Base-by-base conservation (phyloP, 2,888 invertebrate genomes). In the Hypsopygia costalis region DNA sequence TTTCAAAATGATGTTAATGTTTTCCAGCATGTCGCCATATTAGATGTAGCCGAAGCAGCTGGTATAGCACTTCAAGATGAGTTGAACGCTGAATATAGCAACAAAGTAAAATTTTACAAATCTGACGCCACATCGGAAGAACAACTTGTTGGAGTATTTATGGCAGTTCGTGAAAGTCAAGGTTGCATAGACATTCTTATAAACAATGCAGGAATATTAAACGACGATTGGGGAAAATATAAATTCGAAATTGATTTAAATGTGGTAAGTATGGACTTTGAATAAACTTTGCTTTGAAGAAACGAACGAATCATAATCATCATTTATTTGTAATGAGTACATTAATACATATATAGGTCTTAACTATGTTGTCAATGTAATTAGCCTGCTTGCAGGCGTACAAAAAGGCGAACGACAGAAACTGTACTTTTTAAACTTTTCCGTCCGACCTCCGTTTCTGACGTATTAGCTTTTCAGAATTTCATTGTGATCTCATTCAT, bases 131-230 rank as follows among this genome's bases (percentile, higher is more conserved):
- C 66, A 0, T 53, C 57, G 5, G 62, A 68, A 5, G 55, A 60
- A 1, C 46, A 63, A 37, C 47, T 76, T 5, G 44, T 55, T 11
- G 49, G 32, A 4, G 62, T 56, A 1, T 68, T 63, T 28, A 50
- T 64, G 5, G 40, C 36, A 22, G 51, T 59, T 0, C 41, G 51
- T 21, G 43, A 58, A 5, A 50, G 58, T 0, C 42, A 60, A 3
- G 62, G 54, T 0, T 48, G 49, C 31, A 52, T 73, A 8, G 69
- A 76, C 36, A 40, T 70, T 0, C 59, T 76, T 4, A 44, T 76
- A 3, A 76, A 76, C 34, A 69, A 70, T 36, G 76, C 75, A 25
- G 75, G 68, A 1, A 49, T 66, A 8, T 58, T 58, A 36, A 59
- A 70, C 40, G 67, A 70, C 27, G 52, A 44, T 4, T 50, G 34